These are phyloP conservation scores for Conus canariensis DNA, from an alignment of 2,888 invertebrate genomes.

Conservation along the genomic window DNA sequence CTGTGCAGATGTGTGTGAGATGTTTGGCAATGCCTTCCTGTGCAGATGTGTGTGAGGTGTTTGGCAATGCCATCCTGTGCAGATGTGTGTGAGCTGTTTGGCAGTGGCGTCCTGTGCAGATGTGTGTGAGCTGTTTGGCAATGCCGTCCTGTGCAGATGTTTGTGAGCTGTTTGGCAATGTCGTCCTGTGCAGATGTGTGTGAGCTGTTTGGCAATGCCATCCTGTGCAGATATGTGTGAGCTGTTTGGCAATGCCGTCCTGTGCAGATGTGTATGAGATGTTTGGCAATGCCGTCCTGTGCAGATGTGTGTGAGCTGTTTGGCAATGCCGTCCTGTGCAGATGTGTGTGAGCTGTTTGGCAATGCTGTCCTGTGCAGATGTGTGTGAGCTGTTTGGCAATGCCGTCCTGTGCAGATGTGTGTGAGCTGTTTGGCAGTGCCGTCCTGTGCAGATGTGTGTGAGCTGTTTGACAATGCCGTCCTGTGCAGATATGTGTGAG, in stretches of 20 bases:
- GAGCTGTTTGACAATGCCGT: background rate
- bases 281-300: background rate
- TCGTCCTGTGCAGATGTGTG: background rate
- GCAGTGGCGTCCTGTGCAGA: too few species aligned
- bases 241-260: background rate
- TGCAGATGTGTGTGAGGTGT: too few species aligned
- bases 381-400: background rate
- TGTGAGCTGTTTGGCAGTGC: background rate
- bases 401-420: background rate
- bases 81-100: constrained; percentile 64
- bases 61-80: background rate
- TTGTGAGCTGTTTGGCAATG: background rate
- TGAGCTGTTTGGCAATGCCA: background rate
- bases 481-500: background rate
- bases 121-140: too few species aligned
- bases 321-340: constrained; percentile 37
- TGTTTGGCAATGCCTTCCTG: background rate
- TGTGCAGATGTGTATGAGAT: background rate
- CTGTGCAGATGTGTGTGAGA: background rate
- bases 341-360: constrained; percentile 57
- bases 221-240: too few species aligned
- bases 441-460: too few species aligned
- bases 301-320: too few species aligned
- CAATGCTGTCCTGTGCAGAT: too few species aligned
- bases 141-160: background rate